phyloP scores from a whole-genome alignment of 2,888 invertebrate species.

The Euzophera pinguis region DNA sequence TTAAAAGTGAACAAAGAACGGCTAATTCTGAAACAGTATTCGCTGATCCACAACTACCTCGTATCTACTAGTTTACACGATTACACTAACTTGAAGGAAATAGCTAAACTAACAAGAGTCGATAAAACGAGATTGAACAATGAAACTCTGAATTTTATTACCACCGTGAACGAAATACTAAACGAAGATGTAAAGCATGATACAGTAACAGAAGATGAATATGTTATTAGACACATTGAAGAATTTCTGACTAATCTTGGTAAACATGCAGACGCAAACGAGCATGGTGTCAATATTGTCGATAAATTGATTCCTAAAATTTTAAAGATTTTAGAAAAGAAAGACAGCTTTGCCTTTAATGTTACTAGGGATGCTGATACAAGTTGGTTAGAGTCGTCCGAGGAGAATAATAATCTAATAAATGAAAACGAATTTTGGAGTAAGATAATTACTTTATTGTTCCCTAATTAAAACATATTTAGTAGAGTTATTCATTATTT shows the following conservation, averaged over 20 bases:
- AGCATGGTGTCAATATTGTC: slow-evolving; percentile 21
- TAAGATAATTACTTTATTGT: slow-evolving; percentile 7
- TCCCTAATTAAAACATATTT: too few relatives aligned
- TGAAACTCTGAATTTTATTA: slow-evolving; percentile 33
- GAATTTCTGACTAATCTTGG: slow-evolving; percentile 36
- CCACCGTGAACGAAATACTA: slow-evolving; percentile 43
- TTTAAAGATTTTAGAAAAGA: slow-evolving; percentile 23
- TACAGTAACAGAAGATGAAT: slow-evolving; percentile 26
- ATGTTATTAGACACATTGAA: slow-evolving; percentile 30
- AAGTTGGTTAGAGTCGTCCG: slow-evolving; percentile 1
- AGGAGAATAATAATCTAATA: slow-evolving; percentile 22
- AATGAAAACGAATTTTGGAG: slow-evolving; percentile 44
- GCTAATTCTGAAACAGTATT: slow-evolving; percentile 37
- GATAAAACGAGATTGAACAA: slow-evolving; percentile 35
- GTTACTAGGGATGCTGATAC: slow-evolving; percentile 8
- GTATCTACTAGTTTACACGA: slow-evolving; percentile 40
- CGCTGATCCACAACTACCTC: slow-evolving; percentile 46
- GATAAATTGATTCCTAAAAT: slow-evolving; percentile 30
- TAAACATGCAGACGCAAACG: slow-evolving; percentile 32
- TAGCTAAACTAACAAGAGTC: slow-evolving; percentile 37
- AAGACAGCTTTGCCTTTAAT: slow-evolving; percentile 10
- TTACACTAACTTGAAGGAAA: slow-evolving; percentile 38
- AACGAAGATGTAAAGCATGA: slow-evolving; percentile 34
- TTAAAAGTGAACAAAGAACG: slow-evolving; percentile 29
- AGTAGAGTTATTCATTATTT: too few relatives aligned